Conservation (phyloP, 1,140 invertebrate species). For the Papilio polyxenes region DNA sequence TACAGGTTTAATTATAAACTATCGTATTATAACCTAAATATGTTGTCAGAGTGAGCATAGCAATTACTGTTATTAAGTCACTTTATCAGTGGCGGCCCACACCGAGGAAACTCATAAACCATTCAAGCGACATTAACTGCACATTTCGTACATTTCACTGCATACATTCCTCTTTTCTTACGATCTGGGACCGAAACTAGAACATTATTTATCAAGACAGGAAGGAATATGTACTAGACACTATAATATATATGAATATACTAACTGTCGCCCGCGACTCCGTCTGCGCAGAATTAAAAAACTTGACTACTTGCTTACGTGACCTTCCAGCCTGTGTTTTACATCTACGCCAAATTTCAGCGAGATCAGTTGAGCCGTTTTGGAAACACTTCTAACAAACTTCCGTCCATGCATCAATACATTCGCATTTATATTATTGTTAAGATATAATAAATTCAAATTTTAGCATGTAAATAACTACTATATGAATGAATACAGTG, state of each 20-base stretch:
- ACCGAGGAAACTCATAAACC: slow-evolving; percentile 10
- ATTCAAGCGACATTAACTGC: slow-evolving; percentile 23
- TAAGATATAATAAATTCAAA: no score
- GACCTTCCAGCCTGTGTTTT: no score
- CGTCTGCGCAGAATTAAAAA: no score
- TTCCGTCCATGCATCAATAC: no score
- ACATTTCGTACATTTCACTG: slow-evolving; percentile 10
- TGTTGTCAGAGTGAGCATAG: not conserved
- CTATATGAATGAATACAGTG: no score
- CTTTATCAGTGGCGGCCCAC: not conserved
- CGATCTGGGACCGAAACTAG: not conserved
- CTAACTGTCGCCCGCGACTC: no score
- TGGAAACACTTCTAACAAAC: no score
- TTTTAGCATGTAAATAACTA: no score
- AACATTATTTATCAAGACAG: slow-evolving; percentile 4
- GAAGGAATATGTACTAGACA: not conserved
- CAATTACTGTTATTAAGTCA: not conserved
- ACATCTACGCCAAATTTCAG: no score
- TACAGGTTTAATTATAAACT: not conserved
- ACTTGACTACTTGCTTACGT: no score
- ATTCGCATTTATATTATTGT: no score
- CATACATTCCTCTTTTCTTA: not conserved
- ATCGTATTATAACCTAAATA: not conserved
- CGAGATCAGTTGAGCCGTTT: no score
- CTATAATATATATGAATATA: not conserved